Evolutionary conservation across 92 coral and sea anemone species (phyloP).

Genomic region (Zoanthus solanderi): DNA sequence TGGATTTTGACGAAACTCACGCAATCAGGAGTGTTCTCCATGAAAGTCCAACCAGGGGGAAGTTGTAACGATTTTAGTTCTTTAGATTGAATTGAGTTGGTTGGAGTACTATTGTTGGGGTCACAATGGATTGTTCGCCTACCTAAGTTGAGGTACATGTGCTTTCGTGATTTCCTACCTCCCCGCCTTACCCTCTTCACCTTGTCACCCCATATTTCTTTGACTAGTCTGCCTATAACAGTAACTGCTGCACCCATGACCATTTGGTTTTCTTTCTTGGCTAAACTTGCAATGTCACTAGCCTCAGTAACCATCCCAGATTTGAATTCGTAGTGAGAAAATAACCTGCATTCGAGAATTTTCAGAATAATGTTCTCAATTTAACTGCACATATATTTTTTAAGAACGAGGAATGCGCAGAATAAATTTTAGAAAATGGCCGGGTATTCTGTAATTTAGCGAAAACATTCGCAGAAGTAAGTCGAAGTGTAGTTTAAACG

Average conservation of each 20-base stretch:
- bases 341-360: not conserved
- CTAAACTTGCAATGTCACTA: slow-evolving; percentile 23
- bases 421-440: no score
- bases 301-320: slow-evolving; percentile 14
- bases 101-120: not conserved
- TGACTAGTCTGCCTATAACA: slow-evolving; percentile 1
- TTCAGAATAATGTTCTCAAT: not conserved
- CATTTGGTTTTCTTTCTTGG: slow-evolving; percentile 14
- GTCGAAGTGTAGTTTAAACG: no score
- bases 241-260: not conserved
- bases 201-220: slow-evolving; percentile 14
- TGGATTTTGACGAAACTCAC: not conserved
- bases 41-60: not conserved
- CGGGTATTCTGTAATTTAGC: no score
- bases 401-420: no score
- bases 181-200: slow-evolving; percentile 12
- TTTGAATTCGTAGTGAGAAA: slow-evolving; percentile 22
- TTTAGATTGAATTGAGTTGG: not conserved
- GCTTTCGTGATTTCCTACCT: not conserved
- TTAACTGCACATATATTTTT: no score
- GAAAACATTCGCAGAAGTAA: no score
- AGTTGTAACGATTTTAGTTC: not conserved
- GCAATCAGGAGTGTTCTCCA: not conserved
- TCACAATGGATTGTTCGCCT: not conserved
- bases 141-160: not conserved